phyloP scores from a whole-genome alignment of 2,888 invertebrate genomes.

The Nephrotoma appendiculata region DNA sequence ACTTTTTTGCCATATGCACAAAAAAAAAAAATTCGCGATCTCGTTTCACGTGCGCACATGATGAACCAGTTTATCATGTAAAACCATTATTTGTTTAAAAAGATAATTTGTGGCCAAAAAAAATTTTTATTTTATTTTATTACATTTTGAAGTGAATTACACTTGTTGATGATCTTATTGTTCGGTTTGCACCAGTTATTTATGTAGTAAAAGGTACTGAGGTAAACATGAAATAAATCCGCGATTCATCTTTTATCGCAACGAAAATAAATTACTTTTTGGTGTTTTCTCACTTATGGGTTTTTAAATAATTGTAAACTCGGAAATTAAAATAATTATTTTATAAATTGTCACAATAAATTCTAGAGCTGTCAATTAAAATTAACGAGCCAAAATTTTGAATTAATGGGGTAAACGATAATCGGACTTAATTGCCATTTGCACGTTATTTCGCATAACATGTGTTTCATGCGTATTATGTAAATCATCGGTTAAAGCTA shows the following conservation, averaged over 20 bases:
- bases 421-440: neutral
- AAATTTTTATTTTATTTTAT: neutral
- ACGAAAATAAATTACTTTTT: neutral
- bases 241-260: neutral
- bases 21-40: neutral
- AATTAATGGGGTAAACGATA: neutral
- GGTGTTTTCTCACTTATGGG: neutral
- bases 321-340: neutral
- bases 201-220: neutral
- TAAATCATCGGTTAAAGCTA: too few species aligned
- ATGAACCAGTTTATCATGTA: neutral
- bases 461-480: too few species aligned
- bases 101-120: neutral
- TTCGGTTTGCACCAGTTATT: neutral
- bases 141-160: neutral
- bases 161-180: neutral
- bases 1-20: neutral
- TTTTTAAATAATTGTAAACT: neutral
- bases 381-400: neutral
- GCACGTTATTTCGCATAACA: neutral
- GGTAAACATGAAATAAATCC: neutral
- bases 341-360: neutral
- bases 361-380: neutral
- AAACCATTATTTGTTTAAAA: neutral
- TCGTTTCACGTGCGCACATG: neutral